These are phyloP conservation scores for Ptilodon capucinus DNA, from an alignment of 2,888 invertebrate species.

Conservation along the genomic window DNA sequence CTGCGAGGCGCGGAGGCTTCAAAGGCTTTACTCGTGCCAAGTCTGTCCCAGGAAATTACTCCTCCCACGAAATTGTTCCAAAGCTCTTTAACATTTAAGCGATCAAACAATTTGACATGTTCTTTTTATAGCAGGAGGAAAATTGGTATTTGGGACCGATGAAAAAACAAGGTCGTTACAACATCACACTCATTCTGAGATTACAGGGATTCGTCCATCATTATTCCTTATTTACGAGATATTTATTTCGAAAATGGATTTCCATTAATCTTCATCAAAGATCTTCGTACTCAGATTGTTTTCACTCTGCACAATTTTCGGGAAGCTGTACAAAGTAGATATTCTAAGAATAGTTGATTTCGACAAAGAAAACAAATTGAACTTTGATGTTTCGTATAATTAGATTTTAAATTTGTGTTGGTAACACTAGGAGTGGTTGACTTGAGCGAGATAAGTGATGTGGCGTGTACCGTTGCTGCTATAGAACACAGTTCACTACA, in stretches of 20 bases:
- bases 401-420: slow-evolving; percentile 5
- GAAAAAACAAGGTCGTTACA: neutral
- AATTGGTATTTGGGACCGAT: slow-evolving; percentile 9
- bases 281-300: neutral
- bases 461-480: slow-evolving; percentile 24
- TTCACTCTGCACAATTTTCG: neutral
- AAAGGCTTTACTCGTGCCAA: slow-evolving; percentile 30
- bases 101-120: slow-evolving; percentile 18
- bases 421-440: slow-evolving; percentile 18
- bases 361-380: neutral
- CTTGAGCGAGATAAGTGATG: slow-evolving; percentile 16
- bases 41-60: slow-evolving; percentile 30
- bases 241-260: neutral
- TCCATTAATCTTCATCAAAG: neutral
- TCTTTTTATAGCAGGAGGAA: slow-evolving; percentile 10
- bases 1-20: slow-evolving; percentile 28
- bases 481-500: slow-evolving; percentile 47
- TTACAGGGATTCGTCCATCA: neutral
- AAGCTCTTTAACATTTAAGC: slow-evolving; percentile 22
- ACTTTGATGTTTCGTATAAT: slow-evolving; percentile 5
- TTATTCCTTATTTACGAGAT: neutral
- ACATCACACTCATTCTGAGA: neutral
- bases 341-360: neutral
- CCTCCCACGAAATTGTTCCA: slow-evolving; percentile 14
- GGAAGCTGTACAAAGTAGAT: neutral